A percentile compares a stretch with the other conserved stretches of the same genome.
Evolutionary conservation across 2,113 vertebrate genomes (phyloP).

Genomic region (Bubo scandiacus): DNA sequence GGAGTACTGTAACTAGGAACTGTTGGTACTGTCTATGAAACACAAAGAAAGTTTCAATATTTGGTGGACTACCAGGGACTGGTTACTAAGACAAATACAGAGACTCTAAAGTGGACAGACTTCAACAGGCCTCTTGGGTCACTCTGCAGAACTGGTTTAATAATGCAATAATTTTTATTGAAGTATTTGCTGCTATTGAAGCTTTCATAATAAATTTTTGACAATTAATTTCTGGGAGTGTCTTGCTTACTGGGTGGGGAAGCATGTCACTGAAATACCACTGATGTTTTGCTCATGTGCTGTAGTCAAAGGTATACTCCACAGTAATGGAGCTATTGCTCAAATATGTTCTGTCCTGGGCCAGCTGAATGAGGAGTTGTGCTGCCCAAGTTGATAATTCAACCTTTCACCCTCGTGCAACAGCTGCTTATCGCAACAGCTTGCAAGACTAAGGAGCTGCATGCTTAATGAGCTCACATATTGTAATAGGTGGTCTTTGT

Average conservation of each 20-base stretch:
- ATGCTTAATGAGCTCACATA: constrained; percentile 67
- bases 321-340: background rate
- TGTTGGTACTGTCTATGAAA: constrained; percentile 25
- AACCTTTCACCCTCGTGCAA: constrained; percentile 69
- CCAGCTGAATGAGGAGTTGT: background rate
- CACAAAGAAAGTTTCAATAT: background rate
- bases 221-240: constrained; percentile 43
- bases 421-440: constrained; percentile 82
- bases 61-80: constrained; percentile 18
- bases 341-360: background rate
- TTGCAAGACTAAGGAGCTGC: constrained; percentile 67
- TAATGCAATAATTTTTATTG: constrained; percentile 61
- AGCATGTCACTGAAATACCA: constrained; percentile 2
- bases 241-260: constrained; percentile 52
- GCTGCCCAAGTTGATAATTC: constrained; percentile 61
- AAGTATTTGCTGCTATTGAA: constrained; percentile 62
- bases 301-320: background rate
- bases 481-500: constrained; percentile 60
- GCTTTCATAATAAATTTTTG: constrained; percentile 76
- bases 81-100: background rate
- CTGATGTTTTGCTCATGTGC: background rate
- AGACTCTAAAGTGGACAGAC: constrained; percentile 7
- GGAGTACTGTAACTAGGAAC: constrained; percentile 26
- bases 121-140: constrained; percentile 29
- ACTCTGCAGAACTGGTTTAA: constrained; percentile 54